Evolutionary conservation across 1,140 invertebrate species (phyloP).

Genomic region (Psilanteris sp.): DNA sequence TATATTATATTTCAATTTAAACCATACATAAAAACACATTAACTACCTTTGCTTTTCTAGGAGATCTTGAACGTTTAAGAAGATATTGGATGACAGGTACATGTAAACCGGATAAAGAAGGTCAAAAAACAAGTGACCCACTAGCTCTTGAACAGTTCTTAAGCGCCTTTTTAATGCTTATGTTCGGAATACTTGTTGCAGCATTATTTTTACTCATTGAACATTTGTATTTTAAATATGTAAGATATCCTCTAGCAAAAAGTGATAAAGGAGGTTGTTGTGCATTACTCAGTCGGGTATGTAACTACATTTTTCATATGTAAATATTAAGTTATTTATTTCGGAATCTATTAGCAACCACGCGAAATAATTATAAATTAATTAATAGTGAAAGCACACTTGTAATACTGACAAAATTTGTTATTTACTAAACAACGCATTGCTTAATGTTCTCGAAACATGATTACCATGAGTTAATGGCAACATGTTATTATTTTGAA

Average conservation of each 20-base stretch:
- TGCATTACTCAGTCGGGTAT: constrained; percentile 92
- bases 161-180: constrained; percentile 96
- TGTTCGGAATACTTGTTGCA: constrained; percentile 94
- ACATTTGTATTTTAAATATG: constrained; percentile 96
- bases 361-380: no score
- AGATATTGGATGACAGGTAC: constrained; percentile 99
- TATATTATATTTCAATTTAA: no score
- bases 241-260: constrained; percentile 91
- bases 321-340: no score
- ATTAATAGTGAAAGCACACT: no score
- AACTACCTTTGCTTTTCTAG: constrained; percentile 78
- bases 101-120: constrained; percentile 94
- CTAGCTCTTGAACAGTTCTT: constrained; percentile 98
- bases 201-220: constrained; percentile 92
- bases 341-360: no score
- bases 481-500: no score
- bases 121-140: constrained; percentile 93
- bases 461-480: no score
- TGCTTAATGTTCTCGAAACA: no score
- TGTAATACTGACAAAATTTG: no score
- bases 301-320: constrained; percentile 37
- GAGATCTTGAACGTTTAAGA: constrained; percentile 94
- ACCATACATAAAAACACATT: no score
- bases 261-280: constrained; percentile 93
- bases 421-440: no score